Percentiles rank a stretch among this genome's conserved stretches.
These are phyloP conservation scores for Ormia ochracea DNA, from an alignment of 2,888 invertebrate genomes.

Conservation along the genomic window DNA sequence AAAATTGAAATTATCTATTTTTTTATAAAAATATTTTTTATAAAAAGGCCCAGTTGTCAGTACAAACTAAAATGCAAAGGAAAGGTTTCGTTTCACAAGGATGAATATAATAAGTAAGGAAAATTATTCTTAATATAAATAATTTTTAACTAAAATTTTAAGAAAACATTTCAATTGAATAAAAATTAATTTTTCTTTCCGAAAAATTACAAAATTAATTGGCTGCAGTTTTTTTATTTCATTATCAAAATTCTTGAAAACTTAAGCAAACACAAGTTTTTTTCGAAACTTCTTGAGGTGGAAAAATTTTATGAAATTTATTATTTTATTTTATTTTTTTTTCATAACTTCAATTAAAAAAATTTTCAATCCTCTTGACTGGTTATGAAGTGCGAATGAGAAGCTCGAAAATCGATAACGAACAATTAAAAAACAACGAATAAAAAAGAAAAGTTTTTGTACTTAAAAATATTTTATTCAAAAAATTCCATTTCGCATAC, in stretches of 20 bases:
- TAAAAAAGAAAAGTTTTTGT: too few species aligned
- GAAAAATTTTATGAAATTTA: too few species aligned
- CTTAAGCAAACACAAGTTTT: too few species aligned
- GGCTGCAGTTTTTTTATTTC: constrained; percentile 20
- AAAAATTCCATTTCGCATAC: too few species aligned
- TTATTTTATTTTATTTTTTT: too few species aligned
- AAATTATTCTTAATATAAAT: constrained; percentile 23
- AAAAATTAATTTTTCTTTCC: constrained; percentile 57
- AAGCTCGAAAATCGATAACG: too few species aligned
- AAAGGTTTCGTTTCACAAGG: constrained; percentile 53
- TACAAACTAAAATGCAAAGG: constrained; percentile 22
- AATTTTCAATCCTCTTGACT: too few species aligned
- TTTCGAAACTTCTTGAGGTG: constrained; percentile 53
- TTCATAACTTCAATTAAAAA: too few species aligned
- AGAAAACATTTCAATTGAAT: constrained; percentile 16
- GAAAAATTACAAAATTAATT: constrained; percentile 42
- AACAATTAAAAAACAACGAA: too few species aligned
- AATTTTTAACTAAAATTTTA: constrained; percentile 13
- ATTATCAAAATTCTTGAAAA: too few species aligned
- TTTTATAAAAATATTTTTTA: constrained; percentile 31
- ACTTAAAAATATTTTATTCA: too few species aligned
- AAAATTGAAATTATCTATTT: constrained; percentile 44
- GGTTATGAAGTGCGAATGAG: too few species aligned
- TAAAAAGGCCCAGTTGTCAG: constrained; percentile 38
- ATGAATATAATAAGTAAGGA: background rate